These are phyloP conservation scores for Datnioides undecimradiatus DNA, from an alignment of 2,113 vertebrate genomes.

Conservation along the genomic window DNA sequence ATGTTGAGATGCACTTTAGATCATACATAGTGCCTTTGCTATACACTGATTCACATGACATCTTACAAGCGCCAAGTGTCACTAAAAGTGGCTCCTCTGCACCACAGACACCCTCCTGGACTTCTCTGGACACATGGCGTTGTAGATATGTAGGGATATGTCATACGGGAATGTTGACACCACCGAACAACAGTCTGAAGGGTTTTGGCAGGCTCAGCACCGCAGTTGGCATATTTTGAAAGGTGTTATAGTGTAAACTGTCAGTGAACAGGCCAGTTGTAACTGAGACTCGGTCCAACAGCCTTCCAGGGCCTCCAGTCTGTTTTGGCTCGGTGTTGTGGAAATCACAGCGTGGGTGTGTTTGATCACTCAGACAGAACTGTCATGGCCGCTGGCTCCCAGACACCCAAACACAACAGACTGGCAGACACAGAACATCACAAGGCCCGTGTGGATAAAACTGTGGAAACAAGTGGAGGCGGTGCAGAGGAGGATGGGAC, in stretches of 20 bases:
- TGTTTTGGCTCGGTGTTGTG: constrained; percentile 56
- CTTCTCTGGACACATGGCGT: not conserved
- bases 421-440: constrained; percentile 32
- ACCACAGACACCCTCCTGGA: not conserved
- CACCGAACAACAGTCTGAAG: constrained; percentile 45
- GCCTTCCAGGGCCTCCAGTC: constrained; percentile 46
- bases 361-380: constrained; percentile 68
- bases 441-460: constrained; percentile 41
- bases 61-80: not conserved
- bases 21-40: not conserved
- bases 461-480: constrained; percentile 45
- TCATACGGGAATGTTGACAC: constrained; percentile 41
- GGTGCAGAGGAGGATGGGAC: not conserved
- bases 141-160: constrained; percentile 28
- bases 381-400: constrained; percentile 63
- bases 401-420: constrained; percentile 66
- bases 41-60: not conserved
- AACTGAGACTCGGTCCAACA: constrained; percentile 35
- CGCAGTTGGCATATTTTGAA: constrained; percentile 55
- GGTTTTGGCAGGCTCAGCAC: constrained; percentile 46
- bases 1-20: not conserved
- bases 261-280: constrained; percentile 59
- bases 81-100: not conserved
- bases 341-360: constrained; percentile 65
- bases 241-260: constrained; percentile 64